Conservation (phyloP, 2,797 vertebrate species). For the Sebastes taczanowskii region DNA sequence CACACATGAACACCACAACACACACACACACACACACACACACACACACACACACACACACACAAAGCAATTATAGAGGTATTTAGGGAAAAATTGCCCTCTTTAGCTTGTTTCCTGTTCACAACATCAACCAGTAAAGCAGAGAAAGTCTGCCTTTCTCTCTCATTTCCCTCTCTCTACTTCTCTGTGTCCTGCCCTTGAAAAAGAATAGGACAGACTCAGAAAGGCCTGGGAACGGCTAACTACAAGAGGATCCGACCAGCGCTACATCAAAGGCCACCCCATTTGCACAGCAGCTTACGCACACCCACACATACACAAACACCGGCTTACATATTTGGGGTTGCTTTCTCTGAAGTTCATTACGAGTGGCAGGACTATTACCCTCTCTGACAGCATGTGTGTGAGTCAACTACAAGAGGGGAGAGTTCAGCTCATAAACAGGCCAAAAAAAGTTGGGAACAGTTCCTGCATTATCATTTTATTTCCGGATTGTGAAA, state of each 20-base stretch:
- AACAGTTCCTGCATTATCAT: constrained; percentile 11
- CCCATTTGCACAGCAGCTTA: constrained; percentile 77
- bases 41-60: not conserved
- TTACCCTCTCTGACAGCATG: constrained; percentile 65
- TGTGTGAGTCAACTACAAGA: constrained; percentile 52
- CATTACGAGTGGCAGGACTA: constrained; percentile 71
- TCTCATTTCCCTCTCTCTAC: constrained; percentile 28
- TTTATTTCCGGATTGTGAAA: constrained; percentile 11
- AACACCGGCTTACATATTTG: constrained; percentile 79
- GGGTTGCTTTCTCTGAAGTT: constrained; percentile 76
- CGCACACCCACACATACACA: constrained; percentile 78
- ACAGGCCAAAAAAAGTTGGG: constrained; percentile 42
- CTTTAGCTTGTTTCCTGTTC: constrained; percentile 27
- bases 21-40: not conserved
- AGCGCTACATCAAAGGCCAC: constrained; percentile 75
- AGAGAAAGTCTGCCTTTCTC: constrained; percentile 15
- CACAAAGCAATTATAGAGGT: constrained; percentile 13
- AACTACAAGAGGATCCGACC: constrained; percentile 68
- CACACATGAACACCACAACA: not conserved
- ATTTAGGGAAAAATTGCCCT: constrained; percentile 10
- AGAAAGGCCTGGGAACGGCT: constrained; percentile 77
- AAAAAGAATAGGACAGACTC: constrained; percentile 70
- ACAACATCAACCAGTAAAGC: constrained; percentile 17
- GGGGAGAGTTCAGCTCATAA: constrained; percentile 54
- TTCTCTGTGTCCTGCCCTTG: constrained; percentile 69